These are phyloP conservation scores for Chymomyza caudatula DNA, from an alignment of 2,888 invertebrate genomes.

Conservation along the genomic window DNA sequence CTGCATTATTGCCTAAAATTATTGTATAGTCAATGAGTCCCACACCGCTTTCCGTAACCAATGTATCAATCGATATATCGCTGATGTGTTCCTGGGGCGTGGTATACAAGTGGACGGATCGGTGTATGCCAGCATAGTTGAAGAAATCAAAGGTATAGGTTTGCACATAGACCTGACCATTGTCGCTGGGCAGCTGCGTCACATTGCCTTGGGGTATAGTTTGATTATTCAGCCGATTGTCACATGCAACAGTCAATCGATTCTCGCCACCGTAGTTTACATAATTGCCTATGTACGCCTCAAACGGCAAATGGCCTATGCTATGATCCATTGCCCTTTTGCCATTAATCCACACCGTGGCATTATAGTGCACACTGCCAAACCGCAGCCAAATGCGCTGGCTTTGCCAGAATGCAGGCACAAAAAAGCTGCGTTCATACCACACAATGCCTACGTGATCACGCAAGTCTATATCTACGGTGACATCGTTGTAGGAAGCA, in stretches of 20 bases:
- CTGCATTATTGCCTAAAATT: constrained; percentile 60
- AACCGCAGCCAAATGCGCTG: constrained; percentile 90
- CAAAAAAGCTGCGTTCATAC: constrained; percentile 93
- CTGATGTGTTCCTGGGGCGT: constrained; percentile 89
- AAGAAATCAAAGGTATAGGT: constrained; percentile 96
- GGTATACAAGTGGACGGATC: constrained; percentile 92
- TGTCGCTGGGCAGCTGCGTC: constrained; percentile 80
- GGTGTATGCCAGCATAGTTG: constrained; percentile 98
- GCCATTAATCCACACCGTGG: constrained; percentile 94
- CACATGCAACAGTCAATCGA: constrained; percentile 92
- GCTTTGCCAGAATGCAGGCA: constrained; percentile 85
- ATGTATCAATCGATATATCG: constrained; percentile 89
- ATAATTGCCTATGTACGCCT: constrained; percentile 86
- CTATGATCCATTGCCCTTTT: constrained; percentile 87
- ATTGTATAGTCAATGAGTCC: constrained; percentile 78
- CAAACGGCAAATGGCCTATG: constrained; percentile 97
- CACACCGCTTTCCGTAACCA: constrained; percentile 81
- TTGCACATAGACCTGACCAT: constrained; percentile 83
- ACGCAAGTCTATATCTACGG: constrained; percentile 84
- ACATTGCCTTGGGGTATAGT: constrained; percentile 94
- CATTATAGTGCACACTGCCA: constrained; percentile 93
- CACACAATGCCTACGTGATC: constrained; percentile 98
- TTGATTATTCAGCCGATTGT: constrained; percentile 90
- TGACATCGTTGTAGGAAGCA: constrained; percentile 96
- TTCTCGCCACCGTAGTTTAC: constrained; percentile 85